phyloP scores from a whole-genome alignment of 2,797 vertebrate genomes.

The Lagocephalus sceleratus region DNA sequence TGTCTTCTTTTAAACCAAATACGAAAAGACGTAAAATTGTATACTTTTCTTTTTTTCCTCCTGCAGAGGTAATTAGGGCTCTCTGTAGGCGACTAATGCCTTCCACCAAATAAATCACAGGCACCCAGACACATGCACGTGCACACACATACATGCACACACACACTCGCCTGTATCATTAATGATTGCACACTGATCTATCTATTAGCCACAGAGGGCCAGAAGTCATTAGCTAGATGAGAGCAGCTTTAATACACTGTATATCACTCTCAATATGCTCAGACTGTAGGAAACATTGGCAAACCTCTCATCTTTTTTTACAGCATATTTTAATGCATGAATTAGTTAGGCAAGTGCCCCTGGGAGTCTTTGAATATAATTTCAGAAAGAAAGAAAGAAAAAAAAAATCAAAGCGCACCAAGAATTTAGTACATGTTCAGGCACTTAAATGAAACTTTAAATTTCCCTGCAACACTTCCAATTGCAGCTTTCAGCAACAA shows the following conservation, averaged over 20 bases:
- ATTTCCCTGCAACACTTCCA: conserved; percentile 12
- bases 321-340: conserved; percentile 36
- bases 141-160: conserved; percentile 31
- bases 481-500: conserved; percentile 15
- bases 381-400: conserved; percentile 10
- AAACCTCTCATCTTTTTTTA: conserved; percentile 33
- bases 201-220: conserved; percentile 61
- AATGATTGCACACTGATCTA: conserved; percentile 71
- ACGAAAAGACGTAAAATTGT: conserved; percentile 9
- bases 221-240: conserved; percentile 63
- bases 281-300: conserved; percentile 43
- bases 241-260: conserved; percentile 47
- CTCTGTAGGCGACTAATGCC: conserved; percentile 64
- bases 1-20: conserved; percentile 31
- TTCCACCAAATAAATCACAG: conserved; percentile 61
- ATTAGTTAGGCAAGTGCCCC: conserved; percentile 39
- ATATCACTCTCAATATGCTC: conserved; percentile 48
- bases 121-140: background rate
- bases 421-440: conserved; percentile 20
- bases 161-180: conserved; percentile 63
- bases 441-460: conserved; percentile 19
- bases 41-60: conserved; percentile 23
- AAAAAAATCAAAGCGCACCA: conserved; percentile 23
- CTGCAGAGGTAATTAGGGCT: conserved; percentile 60
- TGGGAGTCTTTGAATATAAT: conserved; percentile 21